A percentile compares a stretch with the other conserved stretches of the same genome.
Evolutionary conservation across 2,888 invertebrate genomes (phyloP).

Genomic region (Prosopocoilus inquinatus): DNA sequence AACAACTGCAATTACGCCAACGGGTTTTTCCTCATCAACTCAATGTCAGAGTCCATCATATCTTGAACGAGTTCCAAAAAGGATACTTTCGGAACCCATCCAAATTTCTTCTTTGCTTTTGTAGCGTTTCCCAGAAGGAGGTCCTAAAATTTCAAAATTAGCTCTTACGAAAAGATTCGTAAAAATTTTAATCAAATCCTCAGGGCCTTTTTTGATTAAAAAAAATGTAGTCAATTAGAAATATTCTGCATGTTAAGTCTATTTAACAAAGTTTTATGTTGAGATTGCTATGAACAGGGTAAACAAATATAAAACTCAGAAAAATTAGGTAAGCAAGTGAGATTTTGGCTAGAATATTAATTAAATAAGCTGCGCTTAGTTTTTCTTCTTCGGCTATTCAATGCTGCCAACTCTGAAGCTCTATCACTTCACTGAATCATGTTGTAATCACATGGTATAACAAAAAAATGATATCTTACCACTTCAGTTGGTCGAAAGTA

Average conservation of each 20-base stretch:
- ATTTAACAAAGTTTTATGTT: neutral
- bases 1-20: constrained; percentile 61
- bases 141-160: constrained; percentile 58
- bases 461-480: constrained; percentile 54
- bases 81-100: constrained; percentile 83
- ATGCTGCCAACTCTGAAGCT: neutral
- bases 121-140: constrained; percentile 88
- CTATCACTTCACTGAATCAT: too few species aligned
- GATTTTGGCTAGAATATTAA: too few species aligned
- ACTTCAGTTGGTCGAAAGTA: constrained; percentile 99
- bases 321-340: neutral
- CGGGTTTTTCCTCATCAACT: constrained; percentile 88
- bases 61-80: constrained; percentile 85
- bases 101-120: constrained; percentile 83
- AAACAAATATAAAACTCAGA: neutral
- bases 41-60: constrained; percentile 91
- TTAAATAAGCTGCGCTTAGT: too few species aligned
- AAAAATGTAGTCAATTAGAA: too few species aligned
- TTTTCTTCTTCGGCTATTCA: neutral
- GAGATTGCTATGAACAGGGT: neutral
- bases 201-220: neutral
- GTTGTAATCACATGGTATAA: neutral
- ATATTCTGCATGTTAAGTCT: too few species aligned
- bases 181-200: neutral
- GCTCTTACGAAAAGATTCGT: neutral